Percentiles rank a stretch among this genome's conserved stretches.
Conservation (phyloP, 2,888 invertebrate genomes). For the Ennomos quercinarius region DNA sequence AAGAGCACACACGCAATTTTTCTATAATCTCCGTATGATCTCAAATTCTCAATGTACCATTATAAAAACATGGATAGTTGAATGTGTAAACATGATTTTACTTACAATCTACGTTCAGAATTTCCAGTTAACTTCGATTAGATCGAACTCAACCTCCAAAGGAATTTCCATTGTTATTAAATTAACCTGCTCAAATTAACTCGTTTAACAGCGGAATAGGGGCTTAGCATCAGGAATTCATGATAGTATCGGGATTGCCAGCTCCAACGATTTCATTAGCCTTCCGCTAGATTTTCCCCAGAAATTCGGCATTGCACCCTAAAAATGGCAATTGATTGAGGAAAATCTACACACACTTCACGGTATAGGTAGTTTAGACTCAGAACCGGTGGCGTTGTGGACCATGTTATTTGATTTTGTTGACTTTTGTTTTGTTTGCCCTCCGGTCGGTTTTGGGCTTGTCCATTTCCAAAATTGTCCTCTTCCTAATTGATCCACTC, state of each 20-base stretch:
- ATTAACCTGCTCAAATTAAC: slow-evolving; percentile 24
- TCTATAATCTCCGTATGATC: too few relatives aligned
- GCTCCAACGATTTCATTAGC: slow-evolving; percentile 31
- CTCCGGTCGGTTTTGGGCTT: too few relatives aligned
- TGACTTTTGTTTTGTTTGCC: slow-evolving; percentile 11
- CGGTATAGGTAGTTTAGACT: slow-evolving; percentile 8
- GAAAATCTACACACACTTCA: slow-evolving; percentile 27
- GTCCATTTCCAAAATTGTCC: too few relatives aligned
- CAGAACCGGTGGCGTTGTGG: slow-evolving; percentile 11
- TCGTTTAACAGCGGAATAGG: slow-evolving; percentile 11
- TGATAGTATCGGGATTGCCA: slow-evolving; percentile 20
- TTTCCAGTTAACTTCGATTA: slow-evolving; percentile 21
- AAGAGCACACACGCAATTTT: too few relatives aligned
- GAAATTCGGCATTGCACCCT: slow-evolving; percentile 26
- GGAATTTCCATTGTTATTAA: slow-evolving; percentile 17
- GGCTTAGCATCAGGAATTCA: slow-evolving; percentile 19
- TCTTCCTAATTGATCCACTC: too few relatives aligned
- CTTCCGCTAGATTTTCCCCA: slow-evolving; percentile 30
- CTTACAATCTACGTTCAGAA: too few relatives aligned
- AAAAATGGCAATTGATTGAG: slow-evolving; percentile 38
- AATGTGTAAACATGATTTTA: too few relatives aligned
- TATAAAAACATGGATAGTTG: too few relatives aligned
- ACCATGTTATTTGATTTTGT: slow-evolving; percentile 15
- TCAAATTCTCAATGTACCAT: too few relatives aligned
- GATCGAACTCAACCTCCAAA: slow-evolving; percentile 4